Evolutionary conservation across 2,113 vertebrate species (phyloP), one percentile per base, ranked within the genome.

Genomic region (Trematocara marginatum): DNA sequence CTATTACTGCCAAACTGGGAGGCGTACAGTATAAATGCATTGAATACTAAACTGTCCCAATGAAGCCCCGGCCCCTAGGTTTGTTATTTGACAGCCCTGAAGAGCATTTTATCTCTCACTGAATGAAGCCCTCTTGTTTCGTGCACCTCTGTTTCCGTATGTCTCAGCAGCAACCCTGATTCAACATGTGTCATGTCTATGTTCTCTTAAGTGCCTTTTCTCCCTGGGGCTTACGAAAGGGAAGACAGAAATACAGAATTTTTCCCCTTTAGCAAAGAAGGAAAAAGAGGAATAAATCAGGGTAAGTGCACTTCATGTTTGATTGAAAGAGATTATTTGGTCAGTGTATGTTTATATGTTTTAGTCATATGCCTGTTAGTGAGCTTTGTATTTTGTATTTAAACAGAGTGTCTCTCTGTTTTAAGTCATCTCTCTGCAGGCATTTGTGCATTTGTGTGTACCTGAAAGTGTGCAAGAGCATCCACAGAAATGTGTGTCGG

Each of bases 201-300:
- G 92, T 93, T 94, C 91, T 91, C 91, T 93, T 91, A 94, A 94
- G 91, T 93, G 88, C 90, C 90, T 92, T 91, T 90, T 86, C 71
- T 90, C 91, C 89, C 88, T 35, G 78, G 93, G 92, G 93, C 80
- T 88, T 86, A 86, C 16, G 42, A 79, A 86, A 86, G 81, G 61
- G 79, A 88, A 85, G 85, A 89, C 49, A 90, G 64, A 84, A 71
- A 85, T 64, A 86, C 57, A 69, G 61, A 89, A 92, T 64, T 79
- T 64, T 52, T 26, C 53, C 84, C 85, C 86, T 87, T 61, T 26
- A 91, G 88, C 83, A 86, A 66, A 80, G 35, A 38, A 64, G 86
- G 80, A 79, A 86, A 85, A 85, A 40, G 35, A 26, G 56, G 80
- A 89, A 85, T 81, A 85, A 92, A 93, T 93, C 87, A 92, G 90